A percentile compares a stretch with the other conserved stretches of the same genome.
phyloP scores from a whole-genome alignment of 2,888 invertebrate species.

The Lasioglossum calceatum region DNA sequence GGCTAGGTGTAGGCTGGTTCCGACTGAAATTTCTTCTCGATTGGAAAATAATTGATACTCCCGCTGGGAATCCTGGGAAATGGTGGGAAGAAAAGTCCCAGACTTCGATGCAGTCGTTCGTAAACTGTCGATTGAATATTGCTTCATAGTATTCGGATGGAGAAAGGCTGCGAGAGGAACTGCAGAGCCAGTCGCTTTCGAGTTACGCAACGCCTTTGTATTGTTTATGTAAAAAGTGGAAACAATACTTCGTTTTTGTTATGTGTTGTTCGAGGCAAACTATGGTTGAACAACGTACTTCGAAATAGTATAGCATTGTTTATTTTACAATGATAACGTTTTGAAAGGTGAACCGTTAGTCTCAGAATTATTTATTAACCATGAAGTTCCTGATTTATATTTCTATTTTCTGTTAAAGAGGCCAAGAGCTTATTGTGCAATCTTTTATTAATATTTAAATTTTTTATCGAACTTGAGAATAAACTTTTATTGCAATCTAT shows the following conservation, averaged over 20 bases:
- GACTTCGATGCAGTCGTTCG: background rate
- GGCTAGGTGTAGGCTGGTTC: background rate
- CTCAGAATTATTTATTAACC: too few species aligned
- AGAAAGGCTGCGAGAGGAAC: background rate
- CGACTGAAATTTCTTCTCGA: background rate
- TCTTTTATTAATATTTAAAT: background rate
- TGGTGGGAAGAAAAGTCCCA: background rate
- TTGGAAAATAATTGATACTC: constrained; percentile 20
- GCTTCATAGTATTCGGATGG: background rate
- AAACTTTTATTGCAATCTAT: too few species aligned
- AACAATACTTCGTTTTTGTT: background rate
- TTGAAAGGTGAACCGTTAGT: background rate
- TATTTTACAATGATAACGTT: background rate
- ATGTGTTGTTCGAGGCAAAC: background rate
- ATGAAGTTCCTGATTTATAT: background rate
- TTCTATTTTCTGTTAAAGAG: too few species aligned
- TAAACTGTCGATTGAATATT: background rate
- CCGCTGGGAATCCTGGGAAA: background rate
- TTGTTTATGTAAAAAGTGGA: background rate
- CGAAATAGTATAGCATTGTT: background rate
- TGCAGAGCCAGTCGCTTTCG: background rate
- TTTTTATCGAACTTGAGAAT: too few species aligned
- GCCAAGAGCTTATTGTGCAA: background rate
- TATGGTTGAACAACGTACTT: background rate
- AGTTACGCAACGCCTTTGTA: too few species aligned